phyloP scores from a whole-genome alignment of 2,888 invertebrate genomes.

The Dasysyrphus albostriatus region DNA sequence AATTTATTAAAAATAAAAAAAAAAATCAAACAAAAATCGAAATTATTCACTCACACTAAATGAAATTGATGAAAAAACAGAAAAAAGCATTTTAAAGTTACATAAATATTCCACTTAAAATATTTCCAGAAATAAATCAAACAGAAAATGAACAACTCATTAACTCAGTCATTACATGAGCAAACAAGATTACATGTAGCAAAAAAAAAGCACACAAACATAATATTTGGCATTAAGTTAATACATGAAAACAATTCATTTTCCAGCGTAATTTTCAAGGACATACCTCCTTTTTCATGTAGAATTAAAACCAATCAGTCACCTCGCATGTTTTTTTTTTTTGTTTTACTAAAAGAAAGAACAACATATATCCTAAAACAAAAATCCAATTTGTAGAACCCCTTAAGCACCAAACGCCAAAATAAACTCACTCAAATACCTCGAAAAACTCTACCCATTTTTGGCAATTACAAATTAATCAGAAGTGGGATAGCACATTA shows the following conservation, averaged over 20 bases:
- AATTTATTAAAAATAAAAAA: slow-evolving; percentile 21
- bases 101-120: not conserved
- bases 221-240: slow-evolving; percentile 30
- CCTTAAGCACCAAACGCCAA: slow-evolving; percentile 12
- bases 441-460: slow-evolving; percentile 14
- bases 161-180: slow-evolving; percentile 39
- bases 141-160: slow-evolving; percentile 11
- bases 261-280: not conserved
- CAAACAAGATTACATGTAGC: slow-evolving; percentile 42
- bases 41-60: slow-evolving; percentile 6
- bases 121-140: slow-evolving; percentile 2
- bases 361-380: not conserved
- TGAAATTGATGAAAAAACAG: not conserved
- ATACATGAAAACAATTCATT: slow-evolving; percentile 47
- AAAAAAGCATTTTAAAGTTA: not conserved
- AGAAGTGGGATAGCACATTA: slow-evolving; percentile 25
- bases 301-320: slow-evolving; percentile 49
- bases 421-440: slow-evolving; percentile 41
- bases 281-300: not conserved
- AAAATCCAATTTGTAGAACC: slow-evolving; percentile 25
- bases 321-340: slow-evolving; percentile 27
- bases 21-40: not conserved
- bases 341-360: slow-evolving; percentile 1
- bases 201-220: not conserved
- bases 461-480: slow-evolving; percentile 25